Evolutionary conservation across 1,140 invertebrate genomes (phyloP), one percentile per base, ranked within the genome.

Genomic region (Neocloeon triangulifer): DNA sequence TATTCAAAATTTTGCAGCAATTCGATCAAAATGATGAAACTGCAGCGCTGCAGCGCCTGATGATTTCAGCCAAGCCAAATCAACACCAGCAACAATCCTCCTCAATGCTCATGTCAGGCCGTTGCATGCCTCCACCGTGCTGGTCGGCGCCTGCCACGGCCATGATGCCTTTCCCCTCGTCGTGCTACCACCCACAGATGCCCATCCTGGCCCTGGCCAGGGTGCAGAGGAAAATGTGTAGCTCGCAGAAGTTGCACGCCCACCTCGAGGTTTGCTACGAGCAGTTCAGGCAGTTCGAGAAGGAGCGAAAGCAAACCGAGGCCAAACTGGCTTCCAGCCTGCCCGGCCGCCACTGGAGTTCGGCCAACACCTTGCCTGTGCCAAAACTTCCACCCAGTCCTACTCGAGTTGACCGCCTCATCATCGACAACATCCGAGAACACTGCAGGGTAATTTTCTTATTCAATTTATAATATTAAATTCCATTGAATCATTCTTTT

Each of bases 231-330:
- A n/a, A n/a, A n/a, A n/a, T n/a, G n/a, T n/a, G n/a, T n/a, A n/a
- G n/a, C n/a, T n/a, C n/a, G n/a, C n/a, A n/a, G n/a, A n/a, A 74
- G 33, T 50, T 79, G 2, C 73, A 79, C 48, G 51, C 62, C n/a
- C 60, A 69, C 13, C 51, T 85, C 5, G 79, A 85, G 44, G 69
- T 77, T 32, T 80, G 75, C 39, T 78, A 76, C 43, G 76, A 79
- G 32, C 77, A 84, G 43, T 84, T 80, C 51, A 69, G 74, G 36
- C 69, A 73, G 38, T 46, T 84, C 19, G 80, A 84, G 44, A 73
- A 77, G 33, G 79, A 84, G 48, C 55, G 80, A 3, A 84, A 85
- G 46, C 77, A 78, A 43, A 82, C 77, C 4, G 80, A 86, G 46
- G 79, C 78, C 3, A 70, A 78, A 32, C 51, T 85, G 14, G 78